These are phyloP conservation scores for Drosophila emarginata DNA, from an alignment of 2,888 invertebrate species.

Conservation along the genomic window DNA sequence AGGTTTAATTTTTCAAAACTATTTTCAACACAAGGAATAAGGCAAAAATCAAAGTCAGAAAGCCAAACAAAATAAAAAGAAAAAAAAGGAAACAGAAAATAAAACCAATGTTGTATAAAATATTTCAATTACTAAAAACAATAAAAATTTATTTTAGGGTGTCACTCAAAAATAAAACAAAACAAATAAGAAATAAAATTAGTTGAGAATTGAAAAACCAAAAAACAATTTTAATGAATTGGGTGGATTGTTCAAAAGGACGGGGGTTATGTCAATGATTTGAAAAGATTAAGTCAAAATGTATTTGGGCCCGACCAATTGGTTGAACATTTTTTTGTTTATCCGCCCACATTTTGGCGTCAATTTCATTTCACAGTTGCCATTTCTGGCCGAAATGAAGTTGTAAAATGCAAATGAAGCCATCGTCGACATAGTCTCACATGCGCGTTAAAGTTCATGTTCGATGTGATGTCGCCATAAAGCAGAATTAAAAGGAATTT, in stretches of 20 bases:
- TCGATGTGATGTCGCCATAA: conserved; percentile 77
- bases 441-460: conserved; percentile 75
- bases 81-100: conserved; percentile 17
- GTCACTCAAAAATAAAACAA: conserved; percentile 61
- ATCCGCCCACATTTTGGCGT: conserved; percentile 58
- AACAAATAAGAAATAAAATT: conserved; percentile 64
- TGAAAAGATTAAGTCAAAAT: conserved; percentile 2
- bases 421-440: conserved; percentile 43
- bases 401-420: conserved; percentile 77
- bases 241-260: conserved; percentile 34
- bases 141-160: conserved; percentile 60
- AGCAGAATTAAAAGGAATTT: conserved; percentile 76
- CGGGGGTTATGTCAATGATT: conserved; percentile 10
- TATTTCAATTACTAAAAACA: conserved; percentile 43
- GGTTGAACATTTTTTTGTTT: conserved; percentile 1
- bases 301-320: background rate
- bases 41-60: conserved; percentile 44
- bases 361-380: conserved; percentile 52
- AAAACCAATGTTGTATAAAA: conserved; percentile 32
- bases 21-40: conserved; percentile 11
- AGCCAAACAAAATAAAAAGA: conserved; percentile 19
- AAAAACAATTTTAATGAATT: conserved; percentile 55
- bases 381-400: conserved; percentile 58
- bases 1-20: conserved; percentile 55
- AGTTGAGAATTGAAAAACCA: conserved; percentile 75